Evolutionary conservation across 2,888 invertebrate species (phyloP).

Genomic region (Autographa gamma): DNA sequence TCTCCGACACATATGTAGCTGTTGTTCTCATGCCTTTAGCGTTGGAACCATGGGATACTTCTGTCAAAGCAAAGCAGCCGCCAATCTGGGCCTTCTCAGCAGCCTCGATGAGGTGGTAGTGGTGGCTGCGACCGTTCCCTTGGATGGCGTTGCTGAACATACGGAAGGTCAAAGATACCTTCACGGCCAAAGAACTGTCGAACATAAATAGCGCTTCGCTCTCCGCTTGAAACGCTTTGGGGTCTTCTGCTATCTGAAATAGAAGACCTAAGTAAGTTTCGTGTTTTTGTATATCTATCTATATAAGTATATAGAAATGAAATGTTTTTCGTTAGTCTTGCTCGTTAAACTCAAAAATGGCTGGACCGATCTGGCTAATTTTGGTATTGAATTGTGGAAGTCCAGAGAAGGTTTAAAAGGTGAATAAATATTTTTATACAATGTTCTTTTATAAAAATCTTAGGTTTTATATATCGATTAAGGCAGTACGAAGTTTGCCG

Average conservation of each 20-base stretch:
- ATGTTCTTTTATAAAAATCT: too few species aligned
- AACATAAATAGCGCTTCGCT: conserved; percentile 89
- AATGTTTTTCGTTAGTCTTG: too few species aligned
- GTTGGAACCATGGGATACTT: conserved; percentile 97
- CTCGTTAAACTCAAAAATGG: too few species aligned
- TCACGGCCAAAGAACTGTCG: conserved; percentile 90
- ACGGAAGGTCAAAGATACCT: conserved; percentile 90
- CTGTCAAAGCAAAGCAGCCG: conserved; percentile 94
- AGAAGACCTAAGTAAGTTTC: background rate
- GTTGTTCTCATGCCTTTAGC: conserved; percentile 95
- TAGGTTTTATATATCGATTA: too few species aligned
- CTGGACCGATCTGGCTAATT: too few species aligned
- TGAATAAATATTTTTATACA: too few species aligned
- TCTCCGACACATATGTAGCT: conserved; percentile 93
- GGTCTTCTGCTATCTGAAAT: conserved; percentile 82
- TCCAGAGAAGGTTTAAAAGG: too few species aligned
- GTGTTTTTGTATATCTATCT: background rate
- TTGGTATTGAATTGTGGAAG: too few species aligned
- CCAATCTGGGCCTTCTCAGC: conserved; percentile 75
- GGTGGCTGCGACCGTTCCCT: conserved; percentile 91
- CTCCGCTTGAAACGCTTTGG: conserved; percentile 84
- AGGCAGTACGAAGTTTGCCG: too few species aligned
- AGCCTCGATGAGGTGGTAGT: conserved; percentile 87
- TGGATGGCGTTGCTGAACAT: conserved; percentile 91
- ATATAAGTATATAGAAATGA: too few species aligned